Base-by-base conservation (phyloP, 2,888 invertebrate species). In the Sesia apiformis region DNA sequence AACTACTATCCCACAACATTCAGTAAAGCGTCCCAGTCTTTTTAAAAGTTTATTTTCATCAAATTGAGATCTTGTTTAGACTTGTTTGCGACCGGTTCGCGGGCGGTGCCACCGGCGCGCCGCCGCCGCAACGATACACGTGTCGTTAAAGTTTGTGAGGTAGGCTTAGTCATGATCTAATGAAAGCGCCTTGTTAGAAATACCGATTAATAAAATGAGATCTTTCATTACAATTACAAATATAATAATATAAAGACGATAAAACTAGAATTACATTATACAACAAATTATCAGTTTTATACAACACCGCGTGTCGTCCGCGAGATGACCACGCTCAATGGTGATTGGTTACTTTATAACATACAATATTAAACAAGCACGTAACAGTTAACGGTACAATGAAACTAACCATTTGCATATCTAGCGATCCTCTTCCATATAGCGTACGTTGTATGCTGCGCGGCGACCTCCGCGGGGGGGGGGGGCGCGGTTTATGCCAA, bases 161-260 rank as follows among this genome's bases (percentile, higher is more conserved):
- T 89, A 89, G 88, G 89, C 89, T 82, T 84, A 88, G 88, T 89
- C 89, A 89, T 88, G 89, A 86, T 87, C 81, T 85, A 86, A 88
- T 87, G 88, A 88, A 84, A 88, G 87, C 88, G 88, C 88, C 89
- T 88, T 88, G 89, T 89, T 88, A 89, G 82, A 86, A 89, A 88
- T 89, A 89, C 89, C 89, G 89, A 89, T 88, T 89, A 89, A 87
- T 89, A 86, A 88, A 88, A 89, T 89, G 89, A 89, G 89, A 89
- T 89, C 89, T 88, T 89, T 88, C 87, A 89, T 89, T 89, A 88
- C 81, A 89, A 85, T 86, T 89, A 88, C 84, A 81, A 86, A 87
- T 86, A 84, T 86, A 85, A 85, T 85, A 81, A 85, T 82, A 86
- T 83, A 86, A 81, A 87, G 82, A 84, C 81, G 80, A 82, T 88